phyloP scores from a whole-genome alignment of 2,888 invertebrate species.

The Ceramica pisi region DNA sequence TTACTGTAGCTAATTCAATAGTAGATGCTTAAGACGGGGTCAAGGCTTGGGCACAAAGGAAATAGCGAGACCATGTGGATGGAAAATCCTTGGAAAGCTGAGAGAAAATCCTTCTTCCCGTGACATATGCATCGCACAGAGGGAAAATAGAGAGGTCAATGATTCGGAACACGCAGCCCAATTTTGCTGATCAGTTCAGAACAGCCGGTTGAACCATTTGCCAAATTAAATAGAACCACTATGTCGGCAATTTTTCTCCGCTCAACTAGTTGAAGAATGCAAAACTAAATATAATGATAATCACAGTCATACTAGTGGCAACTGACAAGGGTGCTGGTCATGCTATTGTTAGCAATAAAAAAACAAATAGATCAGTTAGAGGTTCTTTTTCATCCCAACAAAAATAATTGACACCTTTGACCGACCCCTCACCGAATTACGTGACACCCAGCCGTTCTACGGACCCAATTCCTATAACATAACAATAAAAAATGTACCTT shows the following conservation, averaged over 20 bases:
- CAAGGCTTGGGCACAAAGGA: background rate
- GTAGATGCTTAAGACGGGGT: background rate
- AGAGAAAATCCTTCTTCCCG: background rate
- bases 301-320: background rate
- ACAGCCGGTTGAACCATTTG: too few species aligned
- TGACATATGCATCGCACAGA: too few species aligned
- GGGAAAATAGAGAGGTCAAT: too few species aligned
- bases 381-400: constrained; percentile 12
- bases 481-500: constrained; percentile 57
- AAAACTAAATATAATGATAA: background rate
- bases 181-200: too few species aligned
- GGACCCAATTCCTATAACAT: constrained; percentile 44
- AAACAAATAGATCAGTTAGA: background rate
- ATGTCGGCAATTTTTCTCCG: too few species aligned
- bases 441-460: constrained; percentile 34
- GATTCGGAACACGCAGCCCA: too few species aligned
- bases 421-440: constrained; percentile 30
- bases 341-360: background rate
- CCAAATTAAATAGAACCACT: too few species aligned
- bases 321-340: background rate
- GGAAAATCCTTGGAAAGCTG: background rate
- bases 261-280: too few species aligned
- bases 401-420: constrained; percentile 51
- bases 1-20: too few species aligned
- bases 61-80: background rate